These are phyloP conservation scores for Microctonus aethiopoides DNA, from an alignment of 2,888 invertebrate species.

Conservation along the genomic window DNA sequence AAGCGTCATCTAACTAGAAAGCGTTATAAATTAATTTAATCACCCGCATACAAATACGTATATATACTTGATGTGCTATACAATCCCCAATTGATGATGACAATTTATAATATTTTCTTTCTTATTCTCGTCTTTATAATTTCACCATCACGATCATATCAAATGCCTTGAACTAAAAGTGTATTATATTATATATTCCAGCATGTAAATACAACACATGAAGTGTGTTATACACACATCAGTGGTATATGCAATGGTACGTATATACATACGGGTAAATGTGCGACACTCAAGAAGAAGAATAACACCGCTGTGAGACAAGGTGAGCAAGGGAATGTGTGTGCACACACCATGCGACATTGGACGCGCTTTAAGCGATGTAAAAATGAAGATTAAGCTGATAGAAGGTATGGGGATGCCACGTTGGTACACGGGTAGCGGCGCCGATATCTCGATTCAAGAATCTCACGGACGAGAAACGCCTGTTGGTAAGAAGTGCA, in stretches of 20 bases:
- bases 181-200: neutral
- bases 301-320: slow-evolving; percentile 26
- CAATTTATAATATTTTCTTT: slow-evolving; percentile 5
- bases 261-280: neutral
- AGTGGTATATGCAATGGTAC: neutral
- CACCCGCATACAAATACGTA: slow-evolving; percentile 41
- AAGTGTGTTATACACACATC: no score
- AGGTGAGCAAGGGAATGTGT: slow-evolving; percentile 12
- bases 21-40: slow-evolving; percentile 49
- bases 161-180: neutral
- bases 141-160: neutral
- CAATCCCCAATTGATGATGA: slow-evolving; percentile 21
- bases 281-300: slow-evolving; percentile 1
- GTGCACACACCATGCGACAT: slow-evolving; percentile 7
- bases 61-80: slow-evolving; percentile 18
- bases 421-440: slow-evolving; percentile 49
- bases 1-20: slow-evolving; percentile 31
- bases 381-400: slow-evolving; percentile 44
- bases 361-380: slow-evolving; percentile 34
- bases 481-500: slow-evolving; percentile 15
- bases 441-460: slow-evolving; percentile 53
- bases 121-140: neutral
- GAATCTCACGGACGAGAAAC: slow-evolving; percentile 43
- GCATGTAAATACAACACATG: neutral
- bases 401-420: slow-evolving; percentile 39